Base-by-base conservation (phyloP, 2,888 invertebrate species). In the Stramonita haemastoma region DNA sequence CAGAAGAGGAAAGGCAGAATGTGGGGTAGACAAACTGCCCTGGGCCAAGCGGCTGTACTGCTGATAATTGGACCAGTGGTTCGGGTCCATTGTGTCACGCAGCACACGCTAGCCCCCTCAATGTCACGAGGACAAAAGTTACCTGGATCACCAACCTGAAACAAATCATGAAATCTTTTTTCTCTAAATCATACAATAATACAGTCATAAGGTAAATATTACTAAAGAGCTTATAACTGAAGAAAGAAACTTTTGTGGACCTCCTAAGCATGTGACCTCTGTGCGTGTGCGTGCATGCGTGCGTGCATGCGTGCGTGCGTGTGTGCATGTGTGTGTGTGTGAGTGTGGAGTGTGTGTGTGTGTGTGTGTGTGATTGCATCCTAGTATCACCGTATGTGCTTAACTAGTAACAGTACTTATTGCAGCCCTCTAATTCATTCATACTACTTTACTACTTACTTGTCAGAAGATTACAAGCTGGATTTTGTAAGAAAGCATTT, bases 61-160 rank as follows among this genome's bases (percentile, higher is more conserved):
- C 90, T 94, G 93, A 87, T 93, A 93, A 87, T 93, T 92, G 86
- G 92, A 91, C 94, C 94, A 94, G 79, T 92, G 93, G 90, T 94
- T 93, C 29, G 93, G 93, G 89, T 94, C 94, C 94, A 94, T 94
- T 46, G n/a, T 89, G 60, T 32, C 36, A 46, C 19, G 36, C 5
- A 26, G 81, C 26, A 22, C 22, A 46, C 36, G 29, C 81, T 19
- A 36, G 36, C 81, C 81, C 46, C 81, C 36, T 83, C 66, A 73
- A 70, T 36, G 29, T 60, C 36, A 83, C 46, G 22, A 22, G 34
- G 34, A 89, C 56, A 83, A 34, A 32, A 83, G 46, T 83, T 5
- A 79, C 79, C 79, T 11, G 15, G 81, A 88, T 57, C 56, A 29
- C n/a, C 19, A 60, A 81, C 17, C 88, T 88, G 81, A n/a, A 88